phyloP scores from a whole-genome alignment of 2,113 vertebrate species.

The Austrofundulus limnaeus region DNA sequence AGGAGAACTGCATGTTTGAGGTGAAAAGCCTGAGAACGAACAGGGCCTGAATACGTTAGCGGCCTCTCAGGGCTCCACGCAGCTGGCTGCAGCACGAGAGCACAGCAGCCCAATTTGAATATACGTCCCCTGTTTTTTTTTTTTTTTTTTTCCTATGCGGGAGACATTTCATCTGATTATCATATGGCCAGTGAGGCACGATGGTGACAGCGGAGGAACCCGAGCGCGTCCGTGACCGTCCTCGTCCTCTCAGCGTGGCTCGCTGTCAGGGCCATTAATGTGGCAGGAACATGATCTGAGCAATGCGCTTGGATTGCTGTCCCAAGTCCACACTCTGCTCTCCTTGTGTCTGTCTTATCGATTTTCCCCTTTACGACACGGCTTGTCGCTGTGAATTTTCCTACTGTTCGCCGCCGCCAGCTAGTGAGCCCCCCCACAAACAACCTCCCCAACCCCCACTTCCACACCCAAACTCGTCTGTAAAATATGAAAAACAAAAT shows the following conservation, averaged over 20 bases:
- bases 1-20: constrained; percentile 66
- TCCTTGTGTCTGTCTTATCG: constrained; percentile 98
- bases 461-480: constrained; percentile 37
- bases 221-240: constrained; percentile 64
- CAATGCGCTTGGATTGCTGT: constrained; percentile 98
- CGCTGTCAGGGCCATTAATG: constrained; percentile 92
- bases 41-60: constrained; percentile 60
- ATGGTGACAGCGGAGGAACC: constrained; percentile 42
- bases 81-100: constrained; percentile 39
- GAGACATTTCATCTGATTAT: constrained; percentile 70
- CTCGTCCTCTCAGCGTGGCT: constrained; percentile 76
- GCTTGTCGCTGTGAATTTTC: constrained; percentile 98
- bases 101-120: constrained; percentile 61
- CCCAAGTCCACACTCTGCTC: constrained; percentile 91
- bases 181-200: constrained; percentile 68
- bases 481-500: constrained; percentile 44
- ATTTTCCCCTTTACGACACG: constrained; percentile 93
- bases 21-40: constrained; percentile 56
- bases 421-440: constrained; percentile 54
- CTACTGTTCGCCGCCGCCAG: constrained; percentile 86
- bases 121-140: constrained; percentile 59
- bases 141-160: constrained; percentile 52
- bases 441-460: constrained; percentile 25
- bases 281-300: constrained; percentile 92
- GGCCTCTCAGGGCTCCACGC: constrained; percentile 55